Evolutionary conservation across 2,888 invertebrate genomes (phyloP), one percentile per base, ranked within the genome.

Genomic region (Cantharis nigra): DNA sequence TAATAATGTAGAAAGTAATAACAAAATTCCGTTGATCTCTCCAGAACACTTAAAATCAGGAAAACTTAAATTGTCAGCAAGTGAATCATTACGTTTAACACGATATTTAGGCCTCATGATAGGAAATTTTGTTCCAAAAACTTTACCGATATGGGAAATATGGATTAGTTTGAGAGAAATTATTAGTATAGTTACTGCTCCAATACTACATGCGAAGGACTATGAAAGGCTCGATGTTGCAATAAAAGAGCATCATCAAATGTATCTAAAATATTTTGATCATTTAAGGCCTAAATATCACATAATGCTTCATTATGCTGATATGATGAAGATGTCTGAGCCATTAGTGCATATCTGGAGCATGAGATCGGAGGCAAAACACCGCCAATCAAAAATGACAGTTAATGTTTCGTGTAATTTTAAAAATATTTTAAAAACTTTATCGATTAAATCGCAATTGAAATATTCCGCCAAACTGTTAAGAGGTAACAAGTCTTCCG

Each of bases 61-160:
- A 7, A 10, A 18, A 7, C 10, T 64, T 9, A 13, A 20, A 13
- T 11, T 64, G 16, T 64, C 64, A 3, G 64, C 64, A 18, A 18
- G 16, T 10, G 20, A 64, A 14, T 11, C 20, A 13, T 10, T 64
- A 9, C 20, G 11, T 13, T 64, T 64, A 20, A 20, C 64, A 14
- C 13, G 64, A 18, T 64, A 64, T 9, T 64, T 64, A 18, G 64
- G 64, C 14, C 9, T 64, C 3, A 77, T 82, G 13, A 71, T 83
- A 14, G 80, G 81, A 16, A 76, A 81, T 67, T 70, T 80, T 9
- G 75, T 83, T 9, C 80, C 80, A 4, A 10, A n/a, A 10, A 13
- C 33, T 7, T 67, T 80, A 69, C 28, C 28, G 13, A 14, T 72
- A 5, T 78, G 76, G 76, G 26, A 71, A 16, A n/a, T 79, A 67